Evolutionary conservation across 2,797 vertebrate genomes (phyloP), one percentile per base, ranked within the genome.

Genomic region (Pelodytes ibericus): DNA sequence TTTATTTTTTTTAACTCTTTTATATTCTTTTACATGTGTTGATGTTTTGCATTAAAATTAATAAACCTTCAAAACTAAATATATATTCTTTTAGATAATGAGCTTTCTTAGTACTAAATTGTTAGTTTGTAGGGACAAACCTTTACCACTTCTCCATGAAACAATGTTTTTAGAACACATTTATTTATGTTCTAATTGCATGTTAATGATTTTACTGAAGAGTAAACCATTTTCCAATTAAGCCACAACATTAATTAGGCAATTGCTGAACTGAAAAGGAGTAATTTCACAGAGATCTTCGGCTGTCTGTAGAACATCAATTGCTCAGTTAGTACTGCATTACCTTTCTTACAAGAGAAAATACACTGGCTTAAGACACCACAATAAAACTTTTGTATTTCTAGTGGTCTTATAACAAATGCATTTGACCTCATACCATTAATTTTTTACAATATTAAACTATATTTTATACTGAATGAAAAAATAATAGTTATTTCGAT

Each of bases 141-240:
- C 62, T 59, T 69, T 62, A 41, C 18, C 41, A 62, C 39, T 75
- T 75, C 22, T 60, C 27, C 9, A 60, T 68, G 29, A 61, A 75
- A 61, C 56, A 68, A 69, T 69, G 63, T 60, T 75, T 67, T 67
- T 49, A 24, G 26, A 67, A 57, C 53, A 59, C 65, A 74, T 68
- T 59, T 75, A 69, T 69, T 75, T 75, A 69, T 68, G 64, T 75
- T 69, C 65, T 64, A 63, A 63, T 76, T 76, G 58, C 66, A 70
- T 76, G 58, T 70, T 70, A 76, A 76, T 76, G 74, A 76, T 76
- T 76, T 76, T 57, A 71, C 67, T 70, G 74, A 70, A 70, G 65
- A 76, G 58, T 71, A 60, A 61, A 76, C 74, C 66, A 63, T 71
- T 76, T 76, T 63, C 67, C 58, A 76, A 76, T 76, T 76, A 71